phyloP scores from a whole-genome alignment of 2,113 vertebrate species.

The Chionomys nivalis region DNA sequence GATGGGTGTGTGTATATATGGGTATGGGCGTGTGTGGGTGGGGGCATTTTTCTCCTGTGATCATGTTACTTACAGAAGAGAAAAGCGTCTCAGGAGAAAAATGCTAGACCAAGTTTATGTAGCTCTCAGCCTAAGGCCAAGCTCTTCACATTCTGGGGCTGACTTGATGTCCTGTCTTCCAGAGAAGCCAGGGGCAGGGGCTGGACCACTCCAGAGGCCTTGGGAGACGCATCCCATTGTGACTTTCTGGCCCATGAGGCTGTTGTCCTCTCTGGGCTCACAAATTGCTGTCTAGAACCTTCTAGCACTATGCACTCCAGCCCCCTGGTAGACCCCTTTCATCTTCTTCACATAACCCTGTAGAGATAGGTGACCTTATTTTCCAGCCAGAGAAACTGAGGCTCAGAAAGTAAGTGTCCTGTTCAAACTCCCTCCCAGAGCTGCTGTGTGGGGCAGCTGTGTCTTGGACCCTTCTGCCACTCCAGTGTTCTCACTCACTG shows the following conservation, averaged over 20 bases:
- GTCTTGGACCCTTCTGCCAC: not conserved
- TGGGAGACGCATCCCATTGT: too few relatives aligned
- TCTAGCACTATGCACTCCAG: too few relatives aligned
- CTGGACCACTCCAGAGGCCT: not conserved
- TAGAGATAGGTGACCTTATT: not conserved
- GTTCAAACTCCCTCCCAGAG: not conserved
- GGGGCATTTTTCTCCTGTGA: not conserved
- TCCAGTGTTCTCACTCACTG: not conserved
- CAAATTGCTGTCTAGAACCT: not conserved
- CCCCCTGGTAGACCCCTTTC: not conserved
- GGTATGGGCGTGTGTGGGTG: not conserved
- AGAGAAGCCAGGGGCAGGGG: not conserved
- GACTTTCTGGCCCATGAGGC: not conserved
- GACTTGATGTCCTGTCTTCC: not conserved
- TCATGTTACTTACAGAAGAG: slow-evolving; percentile 7
- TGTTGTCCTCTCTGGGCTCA: not conserved
- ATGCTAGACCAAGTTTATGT: not conserved
- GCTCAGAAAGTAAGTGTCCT: not conserved
- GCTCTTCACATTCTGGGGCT: not conserved
- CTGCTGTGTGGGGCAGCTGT: accelerated
- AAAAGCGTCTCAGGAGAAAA: not conserved
- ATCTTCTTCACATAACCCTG: not conserved
- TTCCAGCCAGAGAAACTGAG: not conserved
- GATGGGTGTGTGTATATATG: not conserved
- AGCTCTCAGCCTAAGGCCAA: not conserved